Percentiles rank a stretch among this genome's conserved stretches.
These are phyloP conservation scores for Pachypsylla venusta DNA, from an alignment of 1,140 invertebrate species.

Conservation along the genomic window DNA sequence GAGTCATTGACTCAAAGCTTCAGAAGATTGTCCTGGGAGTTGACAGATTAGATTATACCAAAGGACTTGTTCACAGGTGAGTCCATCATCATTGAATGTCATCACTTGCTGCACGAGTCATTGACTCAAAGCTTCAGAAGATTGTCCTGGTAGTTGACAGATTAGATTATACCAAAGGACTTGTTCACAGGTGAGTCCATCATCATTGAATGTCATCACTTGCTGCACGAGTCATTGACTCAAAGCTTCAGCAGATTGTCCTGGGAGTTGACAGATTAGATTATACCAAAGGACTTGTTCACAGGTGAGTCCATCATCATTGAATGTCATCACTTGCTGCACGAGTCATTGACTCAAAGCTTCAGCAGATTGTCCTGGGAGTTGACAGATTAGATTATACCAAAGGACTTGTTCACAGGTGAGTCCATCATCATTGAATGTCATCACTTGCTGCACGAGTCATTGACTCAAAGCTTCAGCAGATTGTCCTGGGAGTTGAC, in stretches of 20 bases:
- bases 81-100: too few relatives aligned
- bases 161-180: slow-evolving; percentile 76
- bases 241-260: slow-evolving; percentile 47
- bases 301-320: slow-evolving; percentile 13
- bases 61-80: slow-evolving; percentile 35
- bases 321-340: too few relatives aligned
- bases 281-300: slow-evolving; percentile 59
- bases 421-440: too few relatives aligned
- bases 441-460: too few relatives aligned
- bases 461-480: slow-evolving; percentile 34
- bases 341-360: slow-evolving; percentile 38
- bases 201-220: too few relatives aligned
- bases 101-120: too few relatives aligned
- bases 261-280: slow-evolving; percentile 80
- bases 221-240: slow-evolving; percentile 45
- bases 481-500: slow-evolving; percentile 79
- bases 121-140: slow-evolving; percentile 37
- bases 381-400: slow-evolving; percentile 84
- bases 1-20: slow-evolving; percentile 37
- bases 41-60: slow-evolving; percentile 80
- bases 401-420: slow-evolving; percentile 39
- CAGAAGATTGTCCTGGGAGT: slow-evolving; percentile 73
- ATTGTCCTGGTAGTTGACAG: slow-evolving; percentile 80
- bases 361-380: slow-evolving; percentile 63
- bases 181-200: slow-evolving; percentile 17